phyloP scores from a whole-genome alignment of 2,888 invertebrate species.

The Watsonalla cultraria region DNA sequence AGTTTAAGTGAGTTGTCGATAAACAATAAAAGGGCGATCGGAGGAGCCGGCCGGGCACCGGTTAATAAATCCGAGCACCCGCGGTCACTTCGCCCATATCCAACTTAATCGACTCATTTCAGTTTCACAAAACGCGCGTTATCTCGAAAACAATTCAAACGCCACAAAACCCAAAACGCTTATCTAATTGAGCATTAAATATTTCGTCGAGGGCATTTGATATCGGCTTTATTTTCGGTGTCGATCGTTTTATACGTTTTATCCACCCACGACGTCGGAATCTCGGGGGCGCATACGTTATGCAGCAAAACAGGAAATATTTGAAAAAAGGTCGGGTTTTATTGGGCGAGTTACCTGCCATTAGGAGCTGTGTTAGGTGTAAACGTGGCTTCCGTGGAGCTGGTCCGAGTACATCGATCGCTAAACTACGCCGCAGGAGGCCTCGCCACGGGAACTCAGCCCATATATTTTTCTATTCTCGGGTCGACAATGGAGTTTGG shows the following conservation, averaged over 20 bases:
- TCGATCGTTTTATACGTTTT: slow-evolving; percentile 70
- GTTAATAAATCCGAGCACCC: slow-evolving; percentile 44
- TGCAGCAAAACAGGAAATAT: slow-evolving; percentile 74
- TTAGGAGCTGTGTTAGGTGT: slow-evolving; percentile 74
- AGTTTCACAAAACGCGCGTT: slow-evolving; percentile 58
- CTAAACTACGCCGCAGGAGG: slow-evolving; percentile 65
- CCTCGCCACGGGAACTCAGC: slow-evolving; percentile 57
- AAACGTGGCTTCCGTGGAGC: slow-evolving; percentile 71
- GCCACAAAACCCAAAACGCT: slow-evolving; percentile 73
- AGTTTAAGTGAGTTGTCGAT: slow-evolving; percentile 56
- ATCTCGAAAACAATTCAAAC: slow-evolving; percentile 70
- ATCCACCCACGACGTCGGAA: slow-evolving; percentile 73
- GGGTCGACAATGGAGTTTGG: slow-evolving; percentile 60
- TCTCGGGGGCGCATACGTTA: slow-evolving; percentile 62
- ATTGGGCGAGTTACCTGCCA: slow-evolving; percentile 75
- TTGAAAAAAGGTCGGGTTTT: slow-evolving; percentile 70
- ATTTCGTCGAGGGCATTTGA: slow-evolving; percentile 76
- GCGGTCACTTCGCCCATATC: slow-evolving; percentile 28
- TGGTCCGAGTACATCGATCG: slow-evolving; percentile 43
- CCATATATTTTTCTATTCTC: slow-evolving; percentile 74
- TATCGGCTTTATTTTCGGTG: slow-evolving; percentile 71
- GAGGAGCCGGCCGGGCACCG: slow-evolving; percentile 26
- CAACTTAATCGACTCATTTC: slow-evolving; percentile 44
- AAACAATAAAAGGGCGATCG: slow-evolving; percentile 52
- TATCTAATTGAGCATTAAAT: slow-evolving; percentile 78